phyloP scores from a whole-genome alignment of 2,888 invertebrate species.

The Tanypteryx hageni region DNA sequence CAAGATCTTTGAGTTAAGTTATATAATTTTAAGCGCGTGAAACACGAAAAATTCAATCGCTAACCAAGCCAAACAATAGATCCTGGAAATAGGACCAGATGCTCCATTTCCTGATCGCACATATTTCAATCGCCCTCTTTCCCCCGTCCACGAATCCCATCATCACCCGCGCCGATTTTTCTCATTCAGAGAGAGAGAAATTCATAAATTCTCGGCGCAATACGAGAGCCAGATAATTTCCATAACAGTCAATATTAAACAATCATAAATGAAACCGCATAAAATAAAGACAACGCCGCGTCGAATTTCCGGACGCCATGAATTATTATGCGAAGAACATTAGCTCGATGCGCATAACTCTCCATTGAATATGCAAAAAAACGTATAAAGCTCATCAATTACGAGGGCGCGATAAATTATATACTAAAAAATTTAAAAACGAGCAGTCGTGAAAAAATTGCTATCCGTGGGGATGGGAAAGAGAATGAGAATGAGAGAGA shows the following conservation, averaged over 20 bases:
- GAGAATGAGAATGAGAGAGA: not conserved
- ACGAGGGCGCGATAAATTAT: slow-evolving; percentile 10
- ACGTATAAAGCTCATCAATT: slow-evolving; percentile 57
- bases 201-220: slow-evolving; percentile 22
- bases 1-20: too few relatives aligned
- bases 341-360: slow-evolving; percentile 54
- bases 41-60: too few relatives aligned
- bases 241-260: slow-evolving; percentile 41
- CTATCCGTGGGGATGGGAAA: not conserved
- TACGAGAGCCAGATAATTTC: not conserved
- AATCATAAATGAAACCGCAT: slow-evolving; percentile 41
- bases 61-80: not conserved
- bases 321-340: slow-evolving; percentile 47
- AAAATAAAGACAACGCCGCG: slow-evolving; percentile 37
- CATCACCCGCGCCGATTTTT: not conserved
- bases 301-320: slow-evolving; percentile 51
- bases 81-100: not conserved
- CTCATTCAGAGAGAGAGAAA: not conserved
- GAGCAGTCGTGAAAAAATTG: too few relatives aligned
- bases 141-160: not conserved
- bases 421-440: not conserved
- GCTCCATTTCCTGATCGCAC: not conserved
- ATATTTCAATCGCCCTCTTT: not conserved
- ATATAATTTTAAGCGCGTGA: too few relatives aligned
- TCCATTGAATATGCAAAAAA: slow-evolving; percentile 43